Evolutionary conservation across 2,113 vertebrate species (phyloP).

Genomic region (Psittacula cyanocephala): DNA sequence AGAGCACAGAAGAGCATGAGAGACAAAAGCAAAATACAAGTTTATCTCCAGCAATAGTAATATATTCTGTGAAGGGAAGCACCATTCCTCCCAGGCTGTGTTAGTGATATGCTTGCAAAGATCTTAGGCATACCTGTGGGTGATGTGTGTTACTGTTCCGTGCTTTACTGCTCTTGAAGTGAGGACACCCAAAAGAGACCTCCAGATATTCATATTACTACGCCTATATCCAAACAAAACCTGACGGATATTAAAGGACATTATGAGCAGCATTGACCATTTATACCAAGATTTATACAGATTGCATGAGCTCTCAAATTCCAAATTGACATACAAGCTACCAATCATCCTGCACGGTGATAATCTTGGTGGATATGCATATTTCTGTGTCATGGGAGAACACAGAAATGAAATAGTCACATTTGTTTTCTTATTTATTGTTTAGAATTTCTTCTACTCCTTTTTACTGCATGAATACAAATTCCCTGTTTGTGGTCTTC

Average conservation of each 20-base stretch:
- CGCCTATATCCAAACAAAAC: neutral
- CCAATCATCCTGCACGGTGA: neutral
- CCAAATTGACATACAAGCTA: neutral
- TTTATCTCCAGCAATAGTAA: neutral
- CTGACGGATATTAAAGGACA: neutral
- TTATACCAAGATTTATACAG: neutral
- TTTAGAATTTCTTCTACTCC: neutral
- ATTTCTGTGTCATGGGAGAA: neutral
- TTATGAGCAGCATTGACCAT: neutral
- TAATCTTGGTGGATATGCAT: neutral
- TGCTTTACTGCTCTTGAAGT: neutral
- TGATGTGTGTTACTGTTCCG: fast-evolving
- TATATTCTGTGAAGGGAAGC: neutral
- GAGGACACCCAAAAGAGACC: neutral
- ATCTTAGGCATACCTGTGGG: fast-evolving
- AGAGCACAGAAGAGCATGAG: neutral
- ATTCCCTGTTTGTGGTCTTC: neutral
- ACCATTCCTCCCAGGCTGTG: neutral
- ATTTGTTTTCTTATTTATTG: neutral
- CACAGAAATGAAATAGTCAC: neutral
- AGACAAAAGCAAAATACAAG: neutral
- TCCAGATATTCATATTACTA: neutral
- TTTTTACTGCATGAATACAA: neutral
- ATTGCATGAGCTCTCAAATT: neutral
- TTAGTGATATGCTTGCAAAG: neutral